A percentile compares a stretch with the other conserved stretches of the same genome.
Conservation (phyloP, 2,797 vertebrate species). For the Lophura swinhoii region DNA sequence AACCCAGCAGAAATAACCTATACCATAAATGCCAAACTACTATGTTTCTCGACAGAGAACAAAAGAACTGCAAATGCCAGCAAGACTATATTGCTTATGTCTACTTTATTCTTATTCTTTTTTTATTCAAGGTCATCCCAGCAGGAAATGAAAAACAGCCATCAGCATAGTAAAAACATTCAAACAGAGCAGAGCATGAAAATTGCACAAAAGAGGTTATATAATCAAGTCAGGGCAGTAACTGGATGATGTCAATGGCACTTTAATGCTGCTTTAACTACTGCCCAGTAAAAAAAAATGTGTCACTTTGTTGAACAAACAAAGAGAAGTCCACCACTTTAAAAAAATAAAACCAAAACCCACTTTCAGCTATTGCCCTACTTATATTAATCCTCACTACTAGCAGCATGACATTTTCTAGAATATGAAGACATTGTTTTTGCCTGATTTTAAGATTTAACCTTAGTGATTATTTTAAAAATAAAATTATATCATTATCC, state of each 20-base stretch:
- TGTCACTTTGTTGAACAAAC: conserved; percentile 66
- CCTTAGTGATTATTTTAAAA: neutral
- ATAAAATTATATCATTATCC: neutral
- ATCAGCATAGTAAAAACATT: conserved; percentile 75
- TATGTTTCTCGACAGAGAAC: conserved; percentile 63
- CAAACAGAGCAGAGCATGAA: conserved; percentile 76
- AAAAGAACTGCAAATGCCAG: conserved; percentile 76
- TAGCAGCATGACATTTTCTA: neutral
- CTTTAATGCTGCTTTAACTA: conserved; percentile 66
- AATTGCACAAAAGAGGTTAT: conserved; percentile 72
- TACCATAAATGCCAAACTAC: conserved; percentile 53
- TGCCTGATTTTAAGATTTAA: neutral
- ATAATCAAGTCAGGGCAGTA: conserved; percentile 69
- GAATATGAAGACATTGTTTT: neutral
- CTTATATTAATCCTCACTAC: neutral
- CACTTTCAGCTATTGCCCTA: neutral
- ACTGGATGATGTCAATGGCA: conserved; percentile 71
- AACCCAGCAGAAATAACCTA: conserved; percentile 36
- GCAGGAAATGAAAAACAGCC: conserved; percentile 79
- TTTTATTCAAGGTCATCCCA: conserved; percentile 76
- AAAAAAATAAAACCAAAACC: conserved; percentile 19
- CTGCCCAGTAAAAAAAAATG: conserved; percentile 63
- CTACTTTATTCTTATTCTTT: conserved; percentile 75
- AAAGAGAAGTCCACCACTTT: conserved; percentile 32
- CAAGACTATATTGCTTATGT: conserved; percentile 67